Conservation (phyloP, 1,140 invertebrate genomes). For the Zaprionus taronus region DNA sequence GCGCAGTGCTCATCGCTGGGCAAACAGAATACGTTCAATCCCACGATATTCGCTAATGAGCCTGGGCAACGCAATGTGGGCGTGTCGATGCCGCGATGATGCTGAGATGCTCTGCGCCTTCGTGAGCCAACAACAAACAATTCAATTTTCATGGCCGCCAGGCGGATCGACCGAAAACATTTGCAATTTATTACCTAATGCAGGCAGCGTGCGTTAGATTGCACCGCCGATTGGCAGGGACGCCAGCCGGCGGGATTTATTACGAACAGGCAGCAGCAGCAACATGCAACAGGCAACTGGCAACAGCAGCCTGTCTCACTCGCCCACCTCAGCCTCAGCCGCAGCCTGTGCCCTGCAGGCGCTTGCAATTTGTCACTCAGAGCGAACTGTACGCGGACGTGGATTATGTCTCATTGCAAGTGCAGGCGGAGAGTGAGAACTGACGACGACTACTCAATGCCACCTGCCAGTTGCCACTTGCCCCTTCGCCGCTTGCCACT, state of each 20-base stretch:
- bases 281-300: constrained; percentile 14
- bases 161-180: constrained; percentile 61
- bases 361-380: constrained; percentile 72
- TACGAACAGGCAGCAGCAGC: constrained; percentile 29
- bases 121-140: constrained; percentile 76
- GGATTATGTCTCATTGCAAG: constrained; percentile 19
- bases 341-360: constrained; percentile 6
- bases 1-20: constrained; percentile 60
- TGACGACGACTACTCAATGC: constrained; percentile 56
- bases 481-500: constrained; percentile 51
- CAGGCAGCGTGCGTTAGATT: constrained; percentile 77
- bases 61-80: constrained; percentile 76
- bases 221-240: constrained; percentile 56
- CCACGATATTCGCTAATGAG: constrained; percentile 80
- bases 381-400: neutral
- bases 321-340: neutral
- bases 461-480: constrained; percentile 51
- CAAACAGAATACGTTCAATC: constrained; percentile 62
- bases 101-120: constrained; percentile 30
- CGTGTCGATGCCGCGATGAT: constrained; percentile 42
- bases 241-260: constrained; percentile 39
- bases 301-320: neutral
- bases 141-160: constrained; percentile 73
- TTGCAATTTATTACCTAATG: constrained; percentile 79
- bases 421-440: constrained; percentile 40